Conservation (phyloP, 2,888 invertebrate species). For the Dorcus hopei region DNA sequence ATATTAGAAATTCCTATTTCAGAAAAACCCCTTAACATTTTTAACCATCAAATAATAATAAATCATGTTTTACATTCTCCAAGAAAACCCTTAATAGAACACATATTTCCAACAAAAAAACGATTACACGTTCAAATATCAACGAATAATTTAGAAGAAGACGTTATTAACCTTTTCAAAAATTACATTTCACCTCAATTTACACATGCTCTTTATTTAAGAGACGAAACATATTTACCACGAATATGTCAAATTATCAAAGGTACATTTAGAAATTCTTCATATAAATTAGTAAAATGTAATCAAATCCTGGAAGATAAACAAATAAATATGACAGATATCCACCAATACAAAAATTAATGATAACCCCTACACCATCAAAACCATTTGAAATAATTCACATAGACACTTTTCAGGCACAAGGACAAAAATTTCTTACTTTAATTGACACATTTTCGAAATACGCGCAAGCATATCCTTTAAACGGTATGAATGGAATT, state of each 20-base stretch:
- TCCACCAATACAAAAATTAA: neutral
- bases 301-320: neutral
- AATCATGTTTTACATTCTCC: neutral
- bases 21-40: neutral
- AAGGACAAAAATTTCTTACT: constrained; percentile 15
- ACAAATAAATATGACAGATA: neutral
- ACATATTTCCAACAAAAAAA: too few relatives aligned
- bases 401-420: constrained; percentile 11
- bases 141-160: neutral
- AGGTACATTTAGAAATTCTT: neutral
- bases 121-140: neutral
- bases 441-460: constrained; percentile 14
- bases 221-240: neutral
- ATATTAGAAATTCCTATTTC: neutral
- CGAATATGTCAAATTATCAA: neutral
- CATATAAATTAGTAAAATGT: constrained; percentile 1
- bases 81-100: too few relatives aligned
- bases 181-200: neutral
- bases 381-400: constrained; percentile 15
- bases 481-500: constrained; percentile 5
- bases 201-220: neutral
- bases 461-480: constrained; percentile 13
- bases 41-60: neutral
- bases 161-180: neutral
- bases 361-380: neutral